A percentile compares a stretch with the other conserved stretches of the same genome.
Conservation (phyloP, 1,140 invertebrate species). For the Eupristina koningsbergeri region DNA sequence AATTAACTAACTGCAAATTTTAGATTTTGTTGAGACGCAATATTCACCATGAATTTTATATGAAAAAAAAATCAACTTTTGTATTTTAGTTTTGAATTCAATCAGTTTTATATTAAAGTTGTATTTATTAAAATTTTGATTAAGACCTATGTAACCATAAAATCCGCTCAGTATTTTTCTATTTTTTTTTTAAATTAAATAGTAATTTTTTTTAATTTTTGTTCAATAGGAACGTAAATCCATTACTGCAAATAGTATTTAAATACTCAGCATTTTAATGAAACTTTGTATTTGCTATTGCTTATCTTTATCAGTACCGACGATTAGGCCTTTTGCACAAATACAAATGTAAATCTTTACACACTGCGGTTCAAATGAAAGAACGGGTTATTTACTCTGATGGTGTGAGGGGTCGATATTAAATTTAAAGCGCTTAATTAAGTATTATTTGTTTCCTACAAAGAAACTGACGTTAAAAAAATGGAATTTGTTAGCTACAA, state of each 20-base stretch:
- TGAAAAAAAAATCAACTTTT: too few species aligned
- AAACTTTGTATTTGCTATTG: not conserved
- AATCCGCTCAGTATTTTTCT: too few species aligned
- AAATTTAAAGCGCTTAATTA: slow-evolving; percentile 23
- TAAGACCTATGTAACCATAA: too few species aligned
- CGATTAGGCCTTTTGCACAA: not conserved
- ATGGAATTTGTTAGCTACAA: not conserved
- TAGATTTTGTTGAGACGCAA: too few species aligned
- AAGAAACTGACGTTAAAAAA: not conserved
- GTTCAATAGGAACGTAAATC: not conserved
- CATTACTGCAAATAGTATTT: not conserved
- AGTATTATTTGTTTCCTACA: slow-evolving; percentile 18
- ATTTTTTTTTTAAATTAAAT: too few species aligned
- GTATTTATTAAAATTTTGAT: too few species aligned
- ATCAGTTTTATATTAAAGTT: too few species aligned
- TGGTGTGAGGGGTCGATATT: not conserved
- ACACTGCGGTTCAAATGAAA: not conserved
- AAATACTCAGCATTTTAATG: not conserved
- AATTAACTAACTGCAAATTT: too few species aligned
- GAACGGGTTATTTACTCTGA: not conserved
- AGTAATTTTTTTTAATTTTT: not conserved
- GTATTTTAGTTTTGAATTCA: too few species aligned
- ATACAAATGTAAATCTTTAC: slow-evolving; percentile 22
- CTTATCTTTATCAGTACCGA: not conserved
- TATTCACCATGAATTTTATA: too few species aligned